These are phyloP conservation scores for Hydrotaea cyrtoneurina DNA, from an alignment of 2,888 invertebrate species.

Conservation along the genomic window DNA sequence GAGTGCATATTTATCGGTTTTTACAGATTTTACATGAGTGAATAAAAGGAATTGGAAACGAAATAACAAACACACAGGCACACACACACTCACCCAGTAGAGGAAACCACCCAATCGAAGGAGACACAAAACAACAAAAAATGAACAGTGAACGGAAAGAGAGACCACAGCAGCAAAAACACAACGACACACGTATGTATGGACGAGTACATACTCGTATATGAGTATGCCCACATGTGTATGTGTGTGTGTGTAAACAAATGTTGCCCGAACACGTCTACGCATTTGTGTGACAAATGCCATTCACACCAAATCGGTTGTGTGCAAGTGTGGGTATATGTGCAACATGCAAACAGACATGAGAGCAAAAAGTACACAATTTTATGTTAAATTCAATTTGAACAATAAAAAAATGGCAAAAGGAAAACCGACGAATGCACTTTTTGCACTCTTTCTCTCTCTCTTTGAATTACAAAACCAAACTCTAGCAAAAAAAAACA, in stretches of 20 bases:
- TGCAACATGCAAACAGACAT: neutral
- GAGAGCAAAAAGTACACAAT: slow-evolving; percentile 8
- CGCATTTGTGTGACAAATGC: slow-evolving; percentile 48
- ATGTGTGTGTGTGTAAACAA: neutral
- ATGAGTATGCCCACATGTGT: neutral
- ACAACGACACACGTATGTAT: too few species aligned
- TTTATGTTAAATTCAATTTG: slow-evolving; percentile 49
- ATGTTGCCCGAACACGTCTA: slow-evolving; percentile 7
- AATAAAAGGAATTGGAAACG: slow-evolving; percentile 39
- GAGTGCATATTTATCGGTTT: slow-evolving; percentile 62
- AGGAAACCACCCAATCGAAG: neutral
- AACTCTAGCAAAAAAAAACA: too few species aligned
- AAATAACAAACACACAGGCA: slow-evolving; percentile 20
- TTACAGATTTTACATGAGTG: slow-evolving; percentile 65
- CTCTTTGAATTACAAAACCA: too few species aligned
- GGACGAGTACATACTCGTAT: neutral
- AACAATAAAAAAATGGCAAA: slow-evolving; percentile 1
- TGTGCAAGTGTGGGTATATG: neutral
- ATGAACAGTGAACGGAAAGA: neutral
- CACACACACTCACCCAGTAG: slow-evolving; percentile 3
- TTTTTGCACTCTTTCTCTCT: neutral
- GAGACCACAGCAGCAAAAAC: neutral
- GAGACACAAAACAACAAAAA: neutral
- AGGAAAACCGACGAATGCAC: neutral
- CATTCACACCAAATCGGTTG: slow-evolving; percentile 12